Conservation (phyloP, 2,888 invertebrate species). For the Leptura quadrifasciata region DNA sequence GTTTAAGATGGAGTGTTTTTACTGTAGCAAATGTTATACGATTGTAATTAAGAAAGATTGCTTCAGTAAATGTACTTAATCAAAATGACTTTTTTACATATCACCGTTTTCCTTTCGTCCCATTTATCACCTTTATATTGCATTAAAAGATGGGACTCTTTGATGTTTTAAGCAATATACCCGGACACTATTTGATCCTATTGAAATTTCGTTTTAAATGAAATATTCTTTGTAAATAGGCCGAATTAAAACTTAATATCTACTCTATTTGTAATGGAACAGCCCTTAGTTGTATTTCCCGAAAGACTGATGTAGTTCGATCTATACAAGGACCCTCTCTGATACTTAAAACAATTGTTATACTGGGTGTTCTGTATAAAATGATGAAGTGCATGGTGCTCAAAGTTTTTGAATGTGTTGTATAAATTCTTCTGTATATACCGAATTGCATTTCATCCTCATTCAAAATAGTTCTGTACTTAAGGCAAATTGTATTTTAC, state of each 20-base stretch:
- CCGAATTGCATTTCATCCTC: conserved; percentile 4
- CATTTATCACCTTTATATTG: background rate
- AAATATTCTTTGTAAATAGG: conserved; percentile 22
- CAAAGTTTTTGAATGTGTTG: conserved; percentile 32
- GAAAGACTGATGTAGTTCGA: conserved; percentile 48
- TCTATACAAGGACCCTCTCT: conserved; percentile 42
- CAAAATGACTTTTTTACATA: conserved; percentile 35
- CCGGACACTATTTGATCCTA: background rate
- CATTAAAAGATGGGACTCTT: background rate
- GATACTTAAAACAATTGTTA: conserved; percentile 28
- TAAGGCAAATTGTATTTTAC: background rate
- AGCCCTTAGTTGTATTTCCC: conserved; percentile 34
- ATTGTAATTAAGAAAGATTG: conserved; percentile 11
- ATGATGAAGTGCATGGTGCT: conserved; percentile 40
- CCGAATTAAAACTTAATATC: conserved; percentile 28
- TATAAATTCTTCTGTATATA: conserved; percentile 26
- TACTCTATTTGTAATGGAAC: conserved; percentile 1
- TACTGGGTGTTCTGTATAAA: conserved; percentile 44
- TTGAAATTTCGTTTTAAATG: background rate
- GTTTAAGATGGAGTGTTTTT: conserved; percentile 10
- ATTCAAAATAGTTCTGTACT: background rate
- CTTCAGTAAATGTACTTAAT: conserved; percentile 25
- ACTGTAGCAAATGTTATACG: background rate
- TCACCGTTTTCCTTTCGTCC: background rate
- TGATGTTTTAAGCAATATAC: background rate